Evolutionary conservation across 92 coral and sea anemone genomes (phyloP).

Genomic region (Palythoa grandiflora): DNA sequence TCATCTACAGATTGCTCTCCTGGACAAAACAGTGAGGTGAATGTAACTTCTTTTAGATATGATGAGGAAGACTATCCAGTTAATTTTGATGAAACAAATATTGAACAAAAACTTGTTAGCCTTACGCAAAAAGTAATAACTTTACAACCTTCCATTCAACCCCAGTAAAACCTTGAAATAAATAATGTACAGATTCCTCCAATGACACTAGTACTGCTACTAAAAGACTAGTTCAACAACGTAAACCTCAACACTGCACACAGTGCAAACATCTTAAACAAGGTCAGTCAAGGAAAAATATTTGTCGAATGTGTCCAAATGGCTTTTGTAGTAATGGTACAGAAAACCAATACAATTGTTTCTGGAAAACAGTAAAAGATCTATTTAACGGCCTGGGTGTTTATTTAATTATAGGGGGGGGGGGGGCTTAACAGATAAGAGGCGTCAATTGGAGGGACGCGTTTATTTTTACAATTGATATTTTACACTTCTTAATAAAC

Average conservation of each 20-base stretch:
- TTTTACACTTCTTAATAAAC: too few relatives aligned
- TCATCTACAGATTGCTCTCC: neutral
- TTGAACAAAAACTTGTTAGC: neutral
- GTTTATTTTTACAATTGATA: too few relatives aligned
- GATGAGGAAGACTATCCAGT: neutral
- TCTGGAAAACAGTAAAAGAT: too few relatives aligned
- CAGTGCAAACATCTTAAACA: constrained; percentile 21
- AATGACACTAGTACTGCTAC: neutral
- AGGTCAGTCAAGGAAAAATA: constrained; percentile 14
- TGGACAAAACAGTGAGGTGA: neutral
- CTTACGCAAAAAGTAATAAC: neutral
- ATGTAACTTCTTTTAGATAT: neutral
- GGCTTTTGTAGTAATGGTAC: neutral
- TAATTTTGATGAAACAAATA: neutral
- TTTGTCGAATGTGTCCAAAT: constrained; percentile 22
- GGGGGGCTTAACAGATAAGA: too few relatives aligned
- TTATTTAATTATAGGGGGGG: too few relatives aligned
- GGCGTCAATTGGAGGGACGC: too few relatives aligned
- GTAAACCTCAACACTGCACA: constrained; percentile 21
- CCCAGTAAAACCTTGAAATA: neutral
- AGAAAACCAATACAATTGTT: constrained; percentile 23
- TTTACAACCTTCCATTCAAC: neutral
- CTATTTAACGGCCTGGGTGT: too few relatives aligned
- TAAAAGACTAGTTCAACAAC: neutral
- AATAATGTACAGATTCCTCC: neutral